Base-by-base conservation (phyloP, 2,113 vertebrate species). In the Pyrgilauda ruficollis region DNA sequence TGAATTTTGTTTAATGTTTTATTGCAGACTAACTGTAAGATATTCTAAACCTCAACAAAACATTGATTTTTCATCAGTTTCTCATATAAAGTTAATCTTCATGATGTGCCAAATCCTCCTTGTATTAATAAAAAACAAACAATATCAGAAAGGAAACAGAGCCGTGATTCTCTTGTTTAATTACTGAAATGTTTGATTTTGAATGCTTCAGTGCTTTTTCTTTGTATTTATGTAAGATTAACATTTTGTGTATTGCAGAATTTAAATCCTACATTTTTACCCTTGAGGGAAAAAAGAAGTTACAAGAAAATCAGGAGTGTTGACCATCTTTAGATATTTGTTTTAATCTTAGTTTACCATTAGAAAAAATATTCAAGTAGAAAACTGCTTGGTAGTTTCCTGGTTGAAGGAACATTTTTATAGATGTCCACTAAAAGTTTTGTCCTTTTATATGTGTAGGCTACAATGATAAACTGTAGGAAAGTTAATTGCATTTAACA, bases 141-240 rank as follows among this genome's bases (percentile, higher is more conserved):
- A 98, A 82, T 92, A 96, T 96, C 64, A 95, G 92, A 97, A 95
- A 82, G 14, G 46, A 96, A 97, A 89, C 72, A 93, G 79, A 76
- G 68, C 44, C 18, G 23, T 76, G 55, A 94, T 94, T 96, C 86
- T 97, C 78, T 84, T 93, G 68, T 98, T 97, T 98, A 98, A 98
- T 98, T 98, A 98, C 85, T 75, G 70, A 92, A 96, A 95, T 98
- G 96, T 98, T 98, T 97, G 97, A 96, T 96, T 97, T 98, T 95
- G 50, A 97, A 98, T 96, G 97, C 95, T 92, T 97, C 96, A 92
- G 72, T 97, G 89, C 87, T 91, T 97, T 93, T 96, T 95, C 84
- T 97, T 95, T 97, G 86, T 96, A 89, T 78, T 95, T 98, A 94
- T 83, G 87, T 84, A 84, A 87, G 96, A 95, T 95, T 94, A 94